These are phyloP conservation scores for Podargus strigoides DNA, from an alignment of 2,797 vertebrate genomes.

Conservation along the genomic window DNA sequence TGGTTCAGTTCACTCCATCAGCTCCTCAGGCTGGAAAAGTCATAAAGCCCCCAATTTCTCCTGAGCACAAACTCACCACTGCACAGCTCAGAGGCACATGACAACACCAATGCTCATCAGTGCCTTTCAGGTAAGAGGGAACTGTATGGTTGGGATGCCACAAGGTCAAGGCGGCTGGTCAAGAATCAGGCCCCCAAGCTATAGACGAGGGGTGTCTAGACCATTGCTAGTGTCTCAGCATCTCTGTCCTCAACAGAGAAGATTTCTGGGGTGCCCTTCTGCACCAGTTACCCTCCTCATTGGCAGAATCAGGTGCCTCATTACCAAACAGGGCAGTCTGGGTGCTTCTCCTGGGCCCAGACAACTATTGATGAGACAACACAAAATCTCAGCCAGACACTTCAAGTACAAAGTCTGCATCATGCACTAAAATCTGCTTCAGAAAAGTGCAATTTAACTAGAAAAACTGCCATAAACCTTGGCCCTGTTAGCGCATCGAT, in stretches of 20 bases:
- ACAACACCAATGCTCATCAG: background rate
- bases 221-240: background rate
- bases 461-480: background rate
- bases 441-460: background rate
- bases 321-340: background rate
- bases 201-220: background rate
- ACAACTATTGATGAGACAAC: background rate
- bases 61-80: rapidly evolving
- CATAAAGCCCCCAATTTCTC: background rate
- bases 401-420: background rate
- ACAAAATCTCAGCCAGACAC: background rate
- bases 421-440: background rate
- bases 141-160: background rate
- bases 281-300: background rate
- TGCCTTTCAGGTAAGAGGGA: background rate
- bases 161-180: background rate
- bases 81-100: background rate
- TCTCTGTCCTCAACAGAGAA: background rate
- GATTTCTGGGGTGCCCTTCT: background rate
- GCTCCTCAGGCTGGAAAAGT: background rate
- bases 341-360: background rate
- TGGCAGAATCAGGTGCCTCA: rapidly evolving
- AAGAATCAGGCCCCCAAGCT: background rate
- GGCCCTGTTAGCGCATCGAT: rapidly evolving
- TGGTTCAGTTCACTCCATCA: background rate